Percentiles rank a stretch among this genome's conserved stretches.
These are phyloP conservation scores for Chrysolina oricalcia DNA, from an alignment of 2,888 invertebrate species.

Conservation along the genomic window DNA sequence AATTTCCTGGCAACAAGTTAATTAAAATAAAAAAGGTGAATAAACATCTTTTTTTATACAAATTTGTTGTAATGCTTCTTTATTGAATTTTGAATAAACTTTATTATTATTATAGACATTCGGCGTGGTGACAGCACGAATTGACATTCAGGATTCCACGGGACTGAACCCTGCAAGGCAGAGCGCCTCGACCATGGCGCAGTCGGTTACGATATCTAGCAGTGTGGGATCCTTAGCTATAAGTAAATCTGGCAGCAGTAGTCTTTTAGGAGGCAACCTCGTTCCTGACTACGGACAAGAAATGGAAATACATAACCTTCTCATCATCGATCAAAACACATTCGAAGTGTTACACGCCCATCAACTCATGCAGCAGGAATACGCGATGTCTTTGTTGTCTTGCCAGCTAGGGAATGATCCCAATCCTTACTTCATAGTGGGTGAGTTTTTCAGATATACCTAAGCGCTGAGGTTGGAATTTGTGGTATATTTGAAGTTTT, in stretches of 20 bases:
- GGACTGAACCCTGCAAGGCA: slow-evolving; percentile 79
- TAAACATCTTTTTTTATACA: too few relatives aligned
- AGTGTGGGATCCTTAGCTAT: slow-evolving; percentile 72
- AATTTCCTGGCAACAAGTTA: too few relatives aligned
- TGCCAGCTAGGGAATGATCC: slow-evolving; percentile 93
- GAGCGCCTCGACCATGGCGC: slow-evolving; percentile 86
- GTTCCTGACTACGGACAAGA: slow-evolving; percentile 83
- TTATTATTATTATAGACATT: slow-evolving; percentile 90
- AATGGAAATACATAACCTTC: slow-evolving; percentile 90
- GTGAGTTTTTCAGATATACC: slow-evolving; percentile 68
- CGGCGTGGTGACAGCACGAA: slow-evolving; percentile 92
- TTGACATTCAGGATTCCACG: slow-evolving; percentile 89
- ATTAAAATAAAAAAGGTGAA: too few relatives aligned
- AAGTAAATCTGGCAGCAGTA: slow-evolving; percentile 72
- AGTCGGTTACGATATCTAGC: slow-evolving; percentile 76
- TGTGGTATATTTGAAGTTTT: too few relatives aligned
- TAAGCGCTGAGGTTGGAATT: too few relatives aligned
- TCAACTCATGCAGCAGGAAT: slow-evolving; percentile 92
- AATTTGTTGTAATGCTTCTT: too few relatives aligned
- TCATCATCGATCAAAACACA: slow-evolving; percentile 96
- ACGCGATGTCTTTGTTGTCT: slow-evolving; percentile 92
- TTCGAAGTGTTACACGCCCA: slow-evolving; percentile 97
- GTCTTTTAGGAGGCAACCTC: slow-evolving; percentile 60
- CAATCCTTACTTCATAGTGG: slow-evolving; percentile 93
- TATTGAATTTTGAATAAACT: too few relatives aligned